phyloP scores from a whole-genome alignment of 2,113 vertebrate species.

The Aptenodytes forsteri region DNA sequence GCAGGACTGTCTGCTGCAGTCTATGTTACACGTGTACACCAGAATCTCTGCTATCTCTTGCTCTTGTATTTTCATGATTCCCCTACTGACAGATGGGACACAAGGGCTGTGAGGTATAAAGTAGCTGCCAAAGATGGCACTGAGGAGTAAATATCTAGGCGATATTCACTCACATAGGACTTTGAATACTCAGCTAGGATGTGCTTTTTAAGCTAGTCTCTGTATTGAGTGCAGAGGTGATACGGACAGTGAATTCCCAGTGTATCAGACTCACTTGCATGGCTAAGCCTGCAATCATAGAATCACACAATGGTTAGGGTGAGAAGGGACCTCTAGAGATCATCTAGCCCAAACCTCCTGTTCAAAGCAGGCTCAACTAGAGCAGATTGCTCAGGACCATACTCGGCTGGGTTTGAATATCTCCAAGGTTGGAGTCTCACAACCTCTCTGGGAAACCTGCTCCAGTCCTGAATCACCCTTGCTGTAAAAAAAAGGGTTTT shows the following conservation, averaged over 20 bases:
- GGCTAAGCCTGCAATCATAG: not conserved
- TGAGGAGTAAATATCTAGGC: not conserved
- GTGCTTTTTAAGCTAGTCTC: not conserved
- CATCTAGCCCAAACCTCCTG: not conserved
- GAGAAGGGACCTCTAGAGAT: not conserved
- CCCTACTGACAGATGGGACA: not conserved
- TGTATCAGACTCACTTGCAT: not conserved
- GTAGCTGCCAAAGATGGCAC: not conserved
- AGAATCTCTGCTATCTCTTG: not conserved
- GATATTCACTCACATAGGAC: accelerated
- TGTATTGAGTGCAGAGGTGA: not conserved
- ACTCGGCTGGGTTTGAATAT: not conserved
- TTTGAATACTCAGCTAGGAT: not conserved
- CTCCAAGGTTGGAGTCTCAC: not conserved
- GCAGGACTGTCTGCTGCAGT: not conserved
- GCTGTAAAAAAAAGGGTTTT: not conserved
- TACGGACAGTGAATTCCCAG: not conserved
- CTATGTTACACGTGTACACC: not conserved
- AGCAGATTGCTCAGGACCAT: not conserved
- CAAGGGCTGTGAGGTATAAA: not conserved
- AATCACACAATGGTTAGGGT: not conserved
- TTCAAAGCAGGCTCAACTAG: not conserved
- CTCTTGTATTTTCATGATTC: not conserved
- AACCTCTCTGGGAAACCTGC: not conserved
- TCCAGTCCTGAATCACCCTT: not conserved